Conservation (phyloP, 2,113 vertebrate species). For the Pantherophis guttatus region DNA sequence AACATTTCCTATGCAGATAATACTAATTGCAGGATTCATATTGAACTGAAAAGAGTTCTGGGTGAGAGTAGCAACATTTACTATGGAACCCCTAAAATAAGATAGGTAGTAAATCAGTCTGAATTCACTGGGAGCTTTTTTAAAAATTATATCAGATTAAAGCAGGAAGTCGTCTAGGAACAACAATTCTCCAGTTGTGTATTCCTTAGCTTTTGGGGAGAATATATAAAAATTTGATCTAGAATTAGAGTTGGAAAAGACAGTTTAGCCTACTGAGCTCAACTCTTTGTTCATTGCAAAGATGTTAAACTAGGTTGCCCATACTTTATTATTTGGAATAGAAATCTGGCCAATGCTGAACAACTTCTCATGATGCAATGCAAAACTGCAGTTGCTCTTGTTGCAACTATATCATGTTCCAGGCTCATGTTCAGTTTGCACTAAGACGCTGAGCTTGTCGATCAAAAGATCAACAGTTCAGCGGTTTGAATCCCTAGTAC, state of each 20-base stretch:
- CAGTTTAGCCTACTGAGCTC: not conserved
- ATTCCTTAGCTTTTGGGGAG: not conserved
- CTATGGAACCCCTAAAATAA: not conserved
- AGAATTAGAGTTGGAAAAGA: not conserved
- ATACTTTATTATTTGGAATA: not conserved
- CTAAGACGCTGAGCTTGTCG: no score
- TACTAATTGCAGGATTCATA: not conserved
- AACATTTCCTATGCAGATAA: not conserved
- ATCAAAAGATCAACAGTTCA: no score
- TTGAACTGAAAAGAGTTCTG: not conserved
- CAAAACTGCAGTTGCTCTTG: not conserved
- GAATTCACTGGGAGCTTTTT: not conserved
- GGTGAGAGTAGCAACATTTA: not conserved
- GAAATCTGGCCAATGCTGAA: not conserved
- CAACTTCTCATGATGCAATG: not conserved
- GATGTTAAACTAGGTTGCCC: not conserved
- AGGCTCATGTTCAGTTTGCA: not conserved
- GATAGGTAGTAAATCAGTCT: not conserved
- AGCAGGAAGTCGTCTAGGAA: not conserved
- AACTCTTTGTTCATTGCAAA: not conserved
- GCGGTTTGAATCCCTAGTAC: no score
- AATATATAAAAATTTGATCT: not conserved
- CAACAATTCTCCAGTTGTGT: not conserved
- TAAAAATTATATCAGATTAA: not conserved
- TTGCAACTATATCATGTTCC: not conserved